These are phyloP conservation scores for Drosophila sordidapex DNA, from an alignment of 2,888 invertebrate genomes.

Conservation along the genomic window DNA sequence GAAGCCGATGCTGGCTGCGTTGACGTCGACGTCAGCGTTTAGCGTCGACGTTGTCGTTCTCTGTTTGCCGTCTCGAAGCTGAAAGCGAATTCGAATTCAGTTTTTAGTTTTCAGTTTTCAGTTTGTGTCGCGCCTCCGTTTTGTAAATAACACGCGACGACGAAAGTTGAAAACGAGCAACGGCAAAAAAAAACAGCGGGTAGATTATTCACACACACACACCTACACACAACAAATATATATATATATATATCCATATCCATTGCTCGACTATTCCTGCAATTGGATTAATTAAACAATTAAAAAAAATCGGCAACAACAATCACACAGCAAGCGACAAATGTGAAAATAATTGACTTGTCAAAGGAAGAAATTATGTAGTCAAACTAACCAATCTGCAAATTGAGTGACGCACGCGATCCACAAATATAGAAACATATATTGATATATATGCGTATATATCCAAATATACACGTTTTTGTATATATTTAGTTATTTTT, in stretches of 20 bases:
- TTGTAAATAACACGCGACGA: slow-evolving; percentile 77
- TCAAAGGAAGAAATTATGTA: slow-evolving; percentile 41
- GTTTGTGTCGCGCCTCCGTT: slow-evolving; percentile 83
- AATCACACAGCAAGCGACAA: slow-evolving; percentile 38
- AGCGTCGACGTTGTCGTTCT: slow-evolving; percentile 5
- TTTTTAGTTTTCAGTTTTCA: slow-evolving; percentile 71
- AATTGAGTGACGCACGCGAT: slow-evolving; percentile 47
- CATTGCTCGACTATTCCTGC: slow-evolving; percentile 45
- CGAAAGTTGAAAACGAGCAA: slow-evolving; percentile 23
- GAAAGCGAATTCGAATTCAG: slow-evolving; percentile 77
- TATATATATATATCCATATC: slow-evolving; percentile 12
- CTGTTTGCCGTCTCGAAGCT: slow-evolving; percentile 38
- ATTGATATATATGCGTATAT: not conserved
- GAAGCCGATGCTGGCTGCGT: slow-evolving; percentile 48
- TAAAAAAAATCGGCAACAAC: slow-evolving; percentile 23
- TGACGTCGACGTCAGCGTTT: slow-evolving; percentile 2
- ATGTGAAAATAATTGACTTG: slow-evolving; percentile 9
- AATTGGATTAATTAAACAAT: slow-evolving; percentile 77
- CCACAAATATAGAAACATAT: slow-evolving; percentile 41
- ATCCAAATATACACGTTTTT: not conserved
- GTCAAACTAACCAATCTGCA: slow-evolving; percentile 37
- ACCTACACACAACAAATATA: slow-evolving; percentile 3
- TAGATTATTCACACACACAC: slow-evolving; percentile 28
- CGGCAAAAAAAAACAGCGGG: slow-evolving; percentile 36
- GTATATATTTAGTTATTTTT: slow-evolving; percentile 33